phyloP scores from a whole-genome alignment of 2,113 vertebrate species.

The Nyctibius bracteatus region DNA sequence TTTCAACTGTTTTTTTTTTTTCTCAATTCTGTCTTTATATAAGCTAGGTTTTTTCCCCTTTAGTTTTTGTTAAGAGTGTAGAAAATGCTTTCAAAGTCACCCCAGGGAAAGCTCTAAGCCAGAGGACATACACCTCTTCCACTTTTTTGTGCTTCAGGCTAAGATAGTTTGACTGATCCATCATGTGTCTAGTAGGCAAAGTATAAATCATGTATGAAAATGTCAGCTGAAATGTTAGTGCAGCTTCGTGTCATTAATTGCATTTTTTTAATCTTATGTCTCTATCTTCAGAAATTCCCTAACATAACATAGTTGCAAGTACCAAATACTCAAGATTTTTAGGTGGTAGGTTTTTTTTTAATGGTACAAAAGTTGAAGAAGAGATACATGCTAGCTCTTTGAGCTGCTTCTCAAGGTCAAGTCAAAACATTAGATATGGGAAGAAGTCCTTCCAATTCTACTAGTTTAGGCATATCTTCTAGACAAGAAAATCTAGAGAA shows the following conservation, averaged over 20 bases:
- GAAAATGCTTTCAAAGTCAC: slow-evolving; percentile 26
- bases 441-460: neutral
- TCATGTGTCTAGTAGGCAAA: slow-evolving; percentile 23
- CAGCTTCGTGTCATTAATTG: slow-evolving; percentile 37
- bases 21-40: neutral
- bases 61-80: neutral
- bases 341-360: neutral
- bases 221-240: slow-evolving; percentile 56
- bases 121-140: slow-evolving; percentile 39
- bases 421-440: neutral
- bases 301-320: neutral
- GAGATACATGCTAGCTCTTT: neutral
- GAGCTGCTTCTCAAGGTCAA: neutral
- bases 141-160: slow-evolving; percentile 43
- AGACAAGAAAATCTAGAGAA: neutral
- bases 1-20: neutral
- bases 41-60: neutral
- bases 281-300: neutral
- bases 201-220: slow-evolving; percentile 62
- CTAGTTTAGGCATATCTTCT: neutral
- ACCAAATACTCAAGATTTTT: neutral
- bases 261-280: neutral
- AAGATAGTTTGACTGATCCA: slow-evolving; percentile 50
- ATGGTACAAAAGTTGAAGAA: neutral
- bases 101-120: neutral